These are phyloP conservation scores for Podarcis siculus DNA, from an alignment of 2,797 vertebrate genomes.

Conservation along the genomic window DNA sequence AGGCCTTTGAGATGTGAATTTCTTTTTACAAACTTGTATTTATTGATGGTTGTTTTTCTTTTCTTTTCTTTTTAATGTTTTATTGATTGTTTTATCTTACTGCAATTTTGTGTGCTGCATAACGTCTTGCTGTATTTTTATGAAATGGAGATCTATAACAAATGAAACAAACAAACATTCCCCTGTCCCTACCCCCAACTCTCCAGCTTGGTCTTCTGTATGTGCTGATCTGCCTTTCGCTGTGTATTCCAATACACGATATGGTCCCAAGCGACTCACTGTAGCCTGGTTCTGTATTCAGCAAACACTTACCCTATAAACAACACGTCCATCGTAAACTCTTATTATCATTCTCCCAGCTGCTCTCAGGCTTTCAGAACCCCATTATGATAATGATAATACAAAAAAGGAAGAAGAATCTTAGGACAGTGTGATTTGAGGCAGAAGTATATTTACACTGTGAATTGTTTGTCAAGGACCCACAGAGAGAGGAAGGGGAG, in stretches of 20 bases:
- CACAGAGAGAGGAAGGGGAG: slow-evolving; percentile 15
- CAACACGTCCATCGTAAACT: slow-evolving; percentile 54
- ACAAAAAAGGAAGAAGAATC: slow-evolving; percentile 54
- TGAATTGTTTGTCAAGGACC: slow-evolving; percentile 61
- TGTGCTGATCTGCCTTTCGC: slow-evolving; percentile 10
- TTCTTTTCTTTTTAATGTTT: too few species aligned
- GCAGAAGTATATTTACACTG: slow-evolving; percentile 67
- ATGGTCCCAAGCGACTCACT: slow-evolving; percentile 31
- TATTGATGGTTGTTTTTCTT: too few species aligned
- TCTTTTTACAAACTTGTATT: too few species aligned
- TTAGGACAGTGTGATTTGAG: slow-evolving; percentile 64
- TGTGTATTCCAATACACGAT: slow-evolving; percentile 33
- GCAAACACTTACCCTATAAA: slow-evolving; percentile 55
- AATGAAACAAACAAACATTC: too few species aligned
- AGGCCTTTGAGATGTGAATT: too few species aligned
- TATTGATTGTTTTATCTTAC: too few species aligned
- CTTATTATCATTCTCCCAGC: slow-evolving; percentile 68
- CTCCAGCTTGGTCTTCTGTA: background rate
- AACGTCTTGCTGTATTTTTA: too few species aligned
- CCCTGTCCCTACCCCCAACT: too few species aligned
- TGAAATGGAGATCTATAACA: too few species aligned
- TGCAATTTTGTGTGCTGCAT: too few species aligned
- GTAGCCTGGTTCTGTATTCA: slow-evolving; percentile 64
- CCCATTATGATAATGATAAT: slow-evolving; percentile 76
- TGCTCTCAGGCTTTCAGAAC: slow-evolving; percentile 69